phyloP scores from a whole-genome alignment of 1,140 invertebrate species.

The Sarcophaga bullata region DNA sequence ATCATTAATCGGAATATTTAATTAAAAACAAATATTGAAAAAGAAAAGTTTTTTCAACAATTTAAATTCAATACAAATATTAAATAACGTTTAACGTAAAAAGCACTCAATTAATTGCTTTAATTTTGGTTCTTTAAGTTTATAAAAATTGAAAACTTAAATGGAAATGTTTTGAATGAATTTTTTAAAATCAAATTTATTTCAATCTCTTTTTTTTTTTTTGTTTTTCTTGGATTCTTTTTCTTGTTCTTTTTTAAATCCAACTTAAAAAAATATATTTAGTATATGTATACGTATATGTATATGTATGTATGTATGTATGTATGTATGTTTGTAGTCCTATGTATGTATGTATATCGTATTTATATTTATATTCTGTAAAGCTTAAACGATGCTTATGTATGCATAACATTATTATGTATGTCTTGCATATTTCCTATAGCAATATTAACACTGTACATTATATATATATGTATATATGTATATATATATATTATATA shows the following conservation, averaged over 20 bases:
- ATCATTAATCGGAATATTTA: neutral
- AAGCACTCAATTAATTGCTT: slow-evolving; percentile 22
- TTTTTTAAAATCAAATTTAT: too few species aligned
- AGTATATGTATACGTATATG: neutral
- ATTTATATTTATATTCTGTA: too few species aligned
- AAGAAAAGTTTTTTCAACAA: neutral
- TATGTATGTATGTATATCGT: neutral
- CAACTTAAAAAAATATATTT: neutral
- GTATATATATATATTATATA: too few species aligned
- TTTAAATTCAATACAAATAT: neutral
- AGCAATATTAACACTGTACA: too few species aligned
- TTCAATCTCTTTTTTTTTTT: too few species aligned
- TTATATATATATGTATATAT: too few species aligned
- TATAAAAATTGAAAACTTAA: neutral
- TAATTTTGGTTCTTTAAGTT: neutral
- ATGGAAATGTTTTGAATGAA: too few species aligned
- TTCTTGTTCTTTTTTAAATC: neutral
- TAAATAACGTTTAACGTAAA: neutral
- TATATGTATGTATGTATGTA: neutral
- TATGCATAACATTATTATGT: too few species aligned
- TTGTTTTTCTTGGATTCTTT: too few species aligned
- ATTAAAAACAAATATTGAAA: neutral
- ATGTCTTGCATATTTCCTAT: too few species aligned
- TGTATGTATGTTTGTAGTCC: neutral
- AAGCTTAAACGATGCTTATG: too few species aligned